Base-by-base conservation (phyloP, 2,888 invertebrate genomes). In the Anticlea derivata region DNA sequence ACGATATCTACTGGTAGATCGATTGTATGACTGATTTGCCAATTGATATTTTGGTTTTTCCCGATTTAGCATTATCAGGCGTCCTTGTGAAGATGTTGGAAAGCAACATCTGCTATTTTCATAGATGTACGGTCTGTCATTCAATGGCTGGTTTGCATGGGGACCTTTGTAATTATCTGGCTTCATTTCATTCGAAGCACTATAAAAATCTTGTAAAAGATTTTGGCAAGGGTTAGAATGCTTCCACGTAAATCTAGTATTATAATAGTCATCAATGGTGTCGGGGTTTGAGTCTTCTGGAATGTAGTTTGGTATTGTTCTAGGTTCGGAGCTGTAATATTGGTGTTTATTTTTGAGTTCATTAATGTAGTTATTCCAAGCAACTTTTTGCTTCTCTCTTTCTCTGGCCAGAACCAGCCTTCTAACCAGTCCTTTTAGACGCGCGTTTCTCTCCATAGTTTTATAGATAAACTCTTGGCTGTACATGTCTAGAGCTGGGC, bases 341-440 rank as follows among this genome's bases (percentile, higher is more conserved):
- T 43, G 47, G 39, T 83, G 77, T 60, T 75, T 86, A 46, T 68
- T 77, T 53, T 77, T 80, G 24, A 85, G 63, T 26, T 75, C 66
- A 30, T 81, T 80, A n/a, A 88, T 80, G 34, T 78, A 84, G 44
- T 79, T 83, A 53, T 83, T 80, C 80, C 83, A 84, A 1, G 67
- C 59, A 47, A 78, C 74, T 33, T 61, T 68, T 39, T 79, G 67
- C 58, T 78, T 83, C 49, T 83, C 80, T 47, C 50, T 75, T 52
- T 78, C 70, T 55, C 83, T 68, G 1, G 65, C 68, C 27, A 65
- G 43, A 6, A 73, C 61, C 27, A 87, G 49, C 48, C 73, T 76
- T 35, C 63, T 71, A 0, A 86, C 67, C 10, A 85, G 50, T 11
- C 46, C 55, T 37, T 80, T 74, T 11, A 87, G 58, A 55, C 62